phyloP scores from a whole-genome alignment of 2,888 invertebrate species.

The Salticus scenicus region DNA sequence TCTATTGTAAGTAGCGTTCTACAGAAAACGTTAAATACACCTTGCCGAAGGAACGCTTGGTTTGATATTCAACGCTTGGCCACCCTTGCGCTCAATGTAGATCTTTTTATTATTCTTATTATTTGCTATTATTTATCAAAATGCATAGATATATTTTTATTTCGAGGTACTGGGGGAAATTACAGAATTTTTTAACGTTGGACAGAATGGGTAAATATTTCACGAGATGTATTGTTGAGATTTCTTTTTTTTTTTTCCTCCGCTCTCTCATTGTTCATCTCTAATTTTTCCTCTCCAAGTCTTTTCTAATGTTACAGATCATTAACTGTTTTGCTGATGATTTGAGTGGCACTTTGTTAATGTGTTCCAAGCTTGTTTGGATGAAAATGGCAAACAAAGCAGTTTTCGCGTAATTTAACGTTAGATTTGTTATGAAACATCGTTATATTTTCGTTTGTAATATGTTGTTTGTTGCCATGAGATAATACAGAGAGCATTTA shows the following conservation, averaged over 20 bases:
- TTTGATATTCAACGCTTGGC: not conserved
- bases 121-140: constrained; percentile 35
- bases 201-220: not conserved
- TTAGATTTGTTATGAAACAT: not conserved
- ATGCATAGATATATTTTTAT: constrained; percentile 43
- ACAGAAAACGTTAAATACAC: constrained; percentile 7
- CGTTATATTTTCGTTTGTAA: not conserved
- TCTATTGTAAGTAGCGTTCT: not conserved
- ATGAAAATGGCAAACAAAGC: not conserved
- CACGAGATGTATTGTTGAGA: not conserved
- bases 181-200: constrained; percentile 6
- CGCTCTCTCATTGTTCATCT: not conserved
- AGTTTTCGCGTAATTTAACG: constrained; percentile 11
- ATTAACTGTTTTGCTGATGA: constrained; percentile 5
- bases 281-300: not conserved
- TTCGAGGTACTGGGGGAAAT: constrained; percentile 40
- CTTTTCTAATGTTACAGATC: constrained; percentile 18
- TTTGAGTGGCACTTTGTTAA: constrained; percentile 17
- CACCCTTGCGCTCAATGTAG: constrained; percentile 3
- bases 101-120: constrained; percentile 12
- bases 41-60: constrained; percentile 12
- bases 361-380: not conserved
- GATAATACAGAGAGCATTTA: not conserved
- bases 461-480: not conserved
- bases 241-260: not conserved